Evolutionary conservation across 2,888 invertebrate genomes (phyloP), one percentile per base, ranked within the genome.

Genomic region (Sisyra nigra): DNA sequence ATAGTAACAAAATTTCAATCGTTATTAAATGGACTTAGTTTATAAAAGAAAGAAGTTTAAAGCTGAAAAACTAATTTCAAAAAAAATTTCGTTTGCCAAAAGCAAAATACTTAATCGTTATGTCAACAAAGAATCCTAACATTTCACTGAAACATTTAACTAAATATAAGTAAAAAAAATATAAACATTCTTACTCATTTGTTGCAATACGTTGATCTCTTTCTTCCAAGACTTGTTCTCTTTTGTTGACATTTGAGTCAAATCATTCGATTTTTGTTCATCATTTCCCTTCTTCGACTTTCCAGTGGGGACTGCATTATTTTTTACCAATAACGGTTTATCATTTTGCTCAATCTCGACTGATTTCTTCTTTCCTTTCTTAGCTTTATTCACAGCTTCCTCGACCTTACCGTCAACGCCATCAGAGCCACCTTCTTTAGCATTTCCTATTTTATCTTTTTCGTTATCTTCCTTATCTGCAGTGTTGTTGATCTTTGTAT

Each of bases 131-230:
- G n/a, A n/a, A n/a, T n/a, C n/a, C n/a, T n/a, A n/a, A n/a, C n/a
- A n/a, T n/a, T n/a, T n/a, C n/a, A n/a, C n/a, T 34, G 13, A 34
- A 9, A 7, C 9, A 7, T 10, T 13, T 15, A 36, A 15, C 10
- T 11, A 36, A 14, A 36, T 36, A 15, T 4, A 13, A 13, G 3
- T 48, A 41, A 45, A 33, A 45, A 49, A 40, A 29, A 45, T 43
- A 36, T 31, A 24, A 43, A 45, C 31, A n/a, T 40, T 54, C 64
- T 63, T 57, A 72, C 71, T 64, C 50, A 72, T 62, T 53, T 71
- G 71, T 45, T 70, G 67, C 34, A 69, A 57, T 32, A 66, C 61
- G 49, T 59, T 59, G 42, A 52, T 54, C 36, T 76, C 76, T 52
- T 66, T 70, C 55, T 72, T 74, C 60, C 35, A 15, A 13, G 14